These are phyloP conservation scores for Neuroscelio doddi DNA, from an alignment of 2,888 invertebrate species.

Conservation along the genomic window DNA sequence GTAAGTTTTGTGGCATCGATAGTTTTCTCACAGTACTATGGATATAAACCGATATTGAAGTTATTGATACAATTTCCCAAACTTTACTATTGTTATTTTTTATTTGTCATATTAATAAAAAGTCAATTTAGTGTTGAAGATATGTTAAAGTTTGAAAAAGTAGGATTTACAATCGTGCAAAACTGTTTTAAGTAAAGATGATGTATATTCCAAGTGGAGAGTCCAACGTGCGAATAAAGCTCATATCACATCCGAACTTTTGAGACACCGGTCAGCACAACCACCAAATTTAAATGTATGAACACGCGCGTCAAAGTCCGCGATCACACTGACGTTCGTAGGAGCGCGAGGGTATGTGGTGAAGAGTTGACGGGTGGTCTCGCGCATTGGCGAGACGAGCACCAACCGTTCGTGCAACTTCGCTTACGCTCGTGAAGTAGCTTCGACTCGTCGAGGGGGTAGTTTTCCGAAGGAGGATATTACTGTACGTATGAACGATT, in stretches of 20 bases:
- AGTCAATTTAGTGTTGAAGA: too few relatives aligned
- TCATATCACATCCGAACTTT: too few relatives aligned
- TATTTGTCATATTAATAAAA: too few relatives aligned
- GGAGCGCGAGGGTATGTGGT: slow-evolving; percentile 48
- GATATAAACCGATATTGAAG: neutral
- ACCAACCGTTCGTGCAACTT: slow-evolving; percentile 25
- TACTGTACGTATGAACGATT: slow-evolving; percentile 38
- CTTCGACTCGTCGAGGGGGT: slow-evolving; percentile 16
- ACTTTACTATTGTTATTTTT: too few relatives aligned
- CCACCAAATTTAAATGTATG: slow-evolving; percentile 27
- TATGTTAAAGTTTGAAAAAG: too few relatives aligned
- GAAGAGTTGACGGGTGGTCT: slow-evolving; percentile 23
- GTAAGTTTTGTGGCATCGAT: slow-evolving; percentile 4
- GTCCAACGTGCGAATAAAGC: too few relatives aligned
- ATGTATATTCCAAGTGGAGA: too few relatives aligned
- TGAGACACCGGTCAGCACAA: too few relatives aligned
- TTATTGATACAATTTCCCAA: too few relatives aligned
- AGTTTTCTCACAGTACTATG: neutral
- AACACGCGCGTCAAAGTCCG: slow-evolving; percentile 64
- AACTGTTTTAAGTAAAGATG: too few relatives aligned
- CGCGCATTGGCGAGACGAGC: slow-evolving; percentile 37
- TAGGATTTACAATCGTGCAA: too few relatives aligned
- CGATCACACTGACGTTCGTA: slow-evolving; percentile 64
- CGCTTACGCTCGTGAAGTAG: slow-evolving; percentile 13
- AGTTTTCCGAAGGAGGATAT: slow-evolving; percentile 16